Conservation (phyloP, 2,888 invertebrate species). For the Hybos culiciformis region DNA sequence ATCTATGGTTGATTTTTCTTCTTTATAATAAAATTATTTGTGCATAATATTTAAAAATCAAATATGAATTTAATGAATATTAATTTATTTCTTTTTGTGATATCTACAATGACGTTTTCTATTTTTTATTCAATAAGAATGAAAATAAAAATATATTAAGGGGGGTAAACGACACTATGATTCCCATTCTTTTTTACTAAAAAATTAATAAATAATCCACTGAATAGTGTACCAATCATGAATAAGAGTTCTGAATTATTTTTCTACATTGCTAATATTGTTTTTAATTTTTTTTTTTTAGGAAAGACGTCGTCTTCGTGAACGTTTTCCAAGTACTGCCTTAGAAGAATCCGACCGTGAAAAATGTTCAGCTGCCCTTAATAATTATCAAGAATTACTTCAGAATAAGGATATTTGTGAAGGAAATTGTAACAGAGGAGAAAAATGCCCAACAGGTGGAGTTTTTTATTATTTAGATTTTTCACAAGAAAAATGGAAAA, state of each 20-base stretch:
- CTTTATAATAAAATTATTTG: no score
- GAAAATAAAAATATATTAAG: no score
- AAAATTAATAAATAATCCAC: not conserved
- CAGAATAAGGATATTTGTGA: constrained; percentile 72
- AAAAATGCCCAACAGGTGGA: constrained; percentile 71
- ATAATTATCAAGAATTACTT: constrained; percentile 70
- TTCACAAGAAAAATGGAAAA: constrained; percentile 18
- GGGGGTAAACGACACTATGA: not conserved
- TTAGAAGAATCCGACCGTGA: constrained; percentile 57
- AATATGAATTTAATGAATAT: no score
- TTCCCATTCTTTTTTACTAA: not conserved
- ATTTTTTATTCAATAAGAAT: no score
- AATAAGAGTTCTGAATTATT: not conserved
- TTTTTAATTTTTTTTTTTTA: constrained; percentile 27
- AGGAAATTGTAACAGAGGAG: constrained; percentile 70
- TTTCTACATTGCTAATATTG: no score
- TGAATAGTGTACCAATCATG: not conserved
- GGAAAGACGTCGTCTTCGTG: constrained; percentile 72
- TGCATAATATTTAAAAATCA: no score
- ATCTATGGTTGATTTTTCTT: no score
- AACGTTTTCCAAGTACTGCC: constrained; percentile 69
- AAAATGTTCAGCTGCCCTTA: constrained; percentile 63
- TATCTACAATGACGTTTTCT: no score
- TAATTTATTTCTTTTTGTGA: no score
- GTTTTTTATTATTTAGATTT: constrained; percentile 17